Conservation (phyloP, 1,140 invertebrate species). For the Calycopis cecrops region DNA sequence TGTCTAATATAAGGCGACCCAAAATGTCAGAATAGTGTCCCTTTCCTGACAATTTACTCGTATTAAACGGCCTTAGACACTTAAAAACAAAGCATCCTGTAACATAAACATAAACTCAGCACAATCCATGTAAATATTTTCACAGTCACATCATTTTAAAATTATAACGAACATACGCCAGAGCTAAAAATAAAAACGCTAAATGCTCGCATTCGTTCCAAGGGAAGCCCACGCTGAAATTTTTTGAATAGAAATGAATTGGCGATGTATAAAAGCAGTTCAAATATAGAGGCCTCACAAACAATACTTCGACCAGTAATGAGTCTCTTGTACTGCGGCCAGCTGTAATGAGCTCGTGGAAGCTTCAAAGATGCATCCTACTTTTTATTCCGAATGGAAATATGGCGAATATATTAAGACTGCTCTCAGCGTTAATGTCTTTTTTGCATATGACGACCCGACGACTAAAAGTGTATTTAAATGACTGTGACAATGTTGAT, state of each 20-base stretch:
- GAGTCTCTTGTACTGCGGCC: constrained; percentile 7
- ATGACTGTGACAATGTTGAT: too few species aligned
- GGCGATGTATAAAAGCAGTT: constrained; percentile 7
- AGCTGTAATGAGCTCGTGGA: constrained; percentile 2
- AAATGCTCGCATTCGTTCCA: neutral
- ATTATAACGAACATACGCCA: neutral
- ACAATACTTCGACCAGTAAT: neutral
- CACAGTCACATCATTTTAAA: neutral
- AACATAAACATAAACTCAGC: too few species aligned
- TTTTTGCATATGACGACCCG: too few species aligned
- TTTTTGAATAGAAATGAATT: constrained; percentile 4
- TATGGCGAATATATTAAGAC: too few species aligned
- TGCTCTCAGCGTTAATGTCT: too few species aligned
- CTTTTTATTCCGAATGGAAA: neutral
- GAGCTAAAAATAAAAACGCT: neutral
- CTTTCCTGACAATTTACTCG: too few species aligned
- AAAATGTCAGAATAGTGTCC: too few species aligned
- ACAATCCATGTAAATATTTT: too few species aligned
- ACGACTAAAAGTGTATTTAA: too few species aligned
- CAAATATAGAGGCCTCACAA: constrained; percentile 5
- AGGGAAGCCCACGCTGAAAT: neutral
- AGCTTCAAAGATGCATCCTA: constrained; percentile 1
- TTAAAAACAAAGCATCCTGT: too few species aligned
- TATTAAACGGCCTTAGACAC: too few species aligned
- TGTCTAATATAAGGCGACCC: too few species aligned